Base-by-base conservation (phyloP, 2,888 invertebrate species). In the Dryadula phaetusa region DNA sequence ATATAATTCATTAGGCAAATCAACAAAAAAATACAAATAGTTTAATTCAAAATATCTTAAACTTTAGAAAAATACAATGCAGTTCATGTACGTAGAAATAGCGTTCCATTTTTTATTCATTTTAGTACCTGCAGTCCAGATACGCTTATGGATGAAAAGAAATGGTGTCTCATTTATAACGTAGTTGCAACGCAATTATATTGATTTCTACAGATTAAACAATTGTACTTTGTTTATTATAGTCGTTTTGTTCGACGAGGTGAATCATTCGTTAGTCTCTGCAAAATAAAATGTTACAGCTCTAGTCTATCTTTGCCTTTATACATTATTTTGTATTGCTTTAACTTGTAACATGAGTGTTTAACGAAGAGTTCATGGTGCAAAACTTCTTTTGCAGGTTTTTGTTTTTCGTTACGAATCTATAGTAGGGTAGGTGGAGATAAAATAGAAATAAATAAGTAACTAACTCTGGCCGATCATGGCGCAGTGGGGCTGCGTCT, bases 161-260 rank as follows among this genome's bases (percentile, higher is more conserved):
- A 58, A 44, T 42, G 25, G 58, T 25, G 14, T 28, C 25, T 25
- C 58, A 44, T 58, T 58, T 58, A 58, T 44, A 58, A 44, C 40
- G 58, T 58, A 58, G 58, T 58, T 40, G 58, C 22, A 58, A 42
- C 25, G 44, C 42, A 42, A 16, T 44, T 58, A 58, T 28, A 58
- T 58, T 58, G 58, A 58, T 58, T 58, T 16, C 42, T 58, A 28
- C 42, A 58, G 58, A 58, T 58, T 40, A 58, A 58, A 58, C 58
- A 58, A 58, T 58, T 44, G 58, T 58, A 44, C 58, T 58, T 58
- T 58, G 28, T 58, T 58, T 54, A 54, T 54, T 54, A 54, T 32
- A 44, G 25, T 58, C 58, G 42, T 58, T 58, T 40, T 25, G 58
- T 44, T 16, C 22, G 28, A 58, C 42, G 40, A 58, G 18, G 58